These are phyloP conservation scores for Falco peregrinus DNA, from an alignment of 2,797 vertebrate genomes.

Conservation along the genomic window DNA sequence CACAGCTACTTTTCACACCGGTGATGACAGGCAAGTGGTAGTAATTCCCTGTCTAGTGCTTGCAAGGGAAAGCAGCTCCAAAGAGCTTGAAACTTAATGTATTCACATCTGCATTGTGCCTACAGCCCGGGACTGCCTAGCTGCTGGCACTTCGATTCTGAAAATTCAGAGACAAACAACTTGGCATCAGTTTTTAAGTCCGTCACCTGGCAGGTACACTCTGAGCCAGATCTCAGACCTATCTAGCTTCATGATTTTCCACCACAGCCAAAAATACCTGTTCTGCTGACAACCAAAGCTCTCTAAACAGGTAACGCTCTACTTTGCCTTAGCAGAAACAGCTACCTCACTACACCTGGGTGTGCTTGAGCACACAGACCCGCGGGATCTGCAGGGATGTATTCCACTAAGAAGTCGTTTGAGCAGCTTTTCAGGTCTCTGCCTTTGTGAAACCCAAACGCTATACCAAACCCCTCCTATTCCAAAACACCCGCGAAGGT, in stretches of 20 bases:
- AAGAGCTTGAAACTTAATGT: background rate
- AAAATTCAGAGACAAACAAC: background rate
- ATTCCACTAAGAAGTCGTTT: background rate
- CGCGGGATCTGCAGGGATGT: background rate
- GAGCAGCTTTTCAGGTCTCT: background rate
- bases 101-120: background rate
- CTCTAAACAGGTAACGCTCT: background rate
- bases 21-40: constrained; percentile 24
- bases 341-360: background rate
- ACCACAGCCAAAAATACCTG: background rate
- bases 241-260: background rate
- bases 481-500: rapidly evolving
- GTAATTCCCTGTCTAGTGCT: background rate
- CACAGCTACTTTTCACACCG: background rate
- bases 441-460: background rate
- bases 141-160: background rate
- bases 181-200: background rate
- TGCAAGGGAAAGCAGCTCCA: background rate
- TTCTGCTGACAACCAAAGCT: constrained; percentile 8
- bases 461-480: background rate
- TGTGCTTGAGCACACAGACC: background rate
- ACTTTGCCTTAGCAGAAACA: constrained; percentile 15
- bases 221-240: background rate
- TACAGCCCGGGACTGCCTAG: background rate
- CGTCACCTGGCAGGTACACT: background rate